Base-by-base conservation (phyloP, 2,797 vertebrate species). In the Dallia pectoralis region DNA sequence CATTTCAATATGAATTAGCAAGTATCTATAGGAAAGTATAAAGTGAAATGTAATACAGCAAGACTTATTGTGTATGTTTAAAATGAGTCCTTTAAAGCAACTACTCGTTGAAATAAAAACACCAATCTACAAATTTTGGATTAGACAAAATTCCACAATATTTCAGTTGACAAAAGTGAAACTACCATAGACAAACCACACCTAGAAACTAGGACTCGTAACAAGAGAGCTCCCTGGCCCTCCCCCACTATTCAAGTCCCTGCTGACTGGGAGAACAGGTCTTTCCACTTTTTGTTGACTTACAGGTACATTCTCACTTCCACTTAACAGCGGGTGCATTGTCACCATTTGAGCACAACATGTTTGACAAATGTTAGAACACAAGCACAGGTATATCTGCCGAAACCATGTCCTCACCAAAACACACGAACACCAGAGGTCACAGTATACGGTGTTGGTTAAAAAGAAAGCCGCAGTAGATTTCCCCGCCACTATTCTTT, bases 121-220 rank as follows among this genome's bases (percentile, higher is more conserved):
- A 16, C 7, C 19, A 22, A 44, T 30, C 8, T 16, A 16, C 25
- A 30, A 61, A 3, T 33, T 56, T 32, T 22, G 30, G 32, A 53
- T 19, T 69, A 4, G 22, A 22, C 22, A 11, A 11, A 33, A 56
- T 22, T 16, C 32, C 29, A 56, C 49, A 1, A 29, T 14, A 33
- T 56, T 33, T 25, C 14, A 59, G 40, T 11, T 36, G 30, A 36
- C 49, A 18, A 4, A 29, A 47, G 62, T 77, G 82, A 86, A 67
- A 84, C 73, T 33, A 47, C 71, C 67, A 71, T 30, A 61, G 19
- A 74, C 66, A 74, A 0, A 74, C 87, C 92, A 86, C 93, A 85
- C 92, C 92, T 87, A 88, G 91, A 93, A 92, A 92, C 89, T 76
- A n/a, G 33, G 73, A 56, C 56, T 32, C 40, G 12, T 12, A 44